These are phyloP conservation scores for Malurus splendens DNA, from an alignment of 2,797 vertebrate genomes.

Conservation along the genomic window DNA sequence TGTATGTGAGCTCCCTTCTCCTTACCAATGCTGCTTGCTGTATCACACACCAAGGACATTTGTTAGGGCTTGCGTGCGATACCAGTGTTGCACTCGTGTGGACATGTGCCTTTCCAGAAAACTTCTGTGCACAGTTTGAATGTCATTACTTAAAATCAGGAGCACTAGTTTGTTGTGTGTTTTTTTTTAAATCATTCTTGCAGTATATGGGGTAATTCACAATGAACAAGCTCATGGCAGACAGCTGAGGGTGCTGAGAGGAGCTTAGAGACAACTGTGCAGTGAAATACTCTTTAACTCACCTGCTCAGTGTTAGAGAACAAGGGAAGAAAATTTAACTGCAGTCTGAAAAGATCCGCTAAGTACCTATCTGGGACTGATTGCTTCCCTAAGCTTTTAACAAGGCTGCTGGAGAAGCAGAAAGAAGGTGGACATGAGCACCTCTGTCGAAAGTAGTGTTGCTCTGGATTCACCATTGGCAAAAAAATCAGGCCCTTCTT, in stretches of 20 bases:
- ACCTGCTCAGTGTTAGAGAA: not conserved
- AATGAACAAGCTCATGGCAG: rapidly evolving
- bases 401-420: not conserved
- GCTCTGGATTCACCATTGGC: not conserved
- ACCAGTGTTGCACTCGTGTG: not conserved
- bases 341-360: not conserved
- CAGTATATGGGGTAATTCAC: not conserved
- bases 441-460: not conserved
- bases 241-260: not conserved
- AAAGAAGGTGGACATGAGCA: not conserved
- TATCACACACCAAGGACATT: not conserved
- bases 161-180: not conserved
- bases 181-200: not conserved
- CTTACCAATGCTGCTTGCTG: not conserved
- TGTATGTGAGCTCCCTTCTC: not conserved
- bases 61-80: not conserved
- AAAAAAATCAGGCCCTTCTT: not conserved
- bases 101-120: not conserved
- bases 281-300: not conserved
- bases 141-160: not conserved
- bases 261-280: not conserved
- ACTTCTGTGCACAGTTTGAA: not conserved
- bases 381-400: not conserved
- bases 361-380: not conserved
- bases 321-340: not conserved